Percentiles rank a stretch among this genome's conserved stretches.
These are phyloP conservation scores for Epinotia brunnichana DNA, from an alignment of 2,888 invertebrate species.

Conservation along the genomic window DNA sequence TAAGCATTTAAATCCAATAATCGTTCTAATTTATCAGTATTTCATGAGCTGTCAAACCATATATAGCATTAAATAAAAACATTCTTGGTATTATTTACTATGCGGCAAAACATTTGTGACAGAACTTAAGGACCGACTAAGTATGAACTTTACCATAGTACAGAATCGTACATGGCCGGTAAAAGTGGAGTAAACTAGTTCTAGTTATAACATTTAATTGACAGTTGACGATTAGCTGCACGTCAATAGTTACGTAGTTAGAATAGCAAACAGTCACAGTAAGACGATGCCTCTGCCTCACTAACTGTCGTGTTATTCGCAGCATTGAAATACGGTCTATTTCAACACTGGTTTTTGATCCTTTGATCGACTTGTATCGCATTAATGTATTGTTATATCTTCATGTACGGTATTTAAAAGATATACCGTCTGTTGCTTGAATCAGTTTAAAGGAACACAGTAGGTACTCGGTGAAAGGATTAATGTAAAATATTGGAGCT, in stretches of 20 bases:
- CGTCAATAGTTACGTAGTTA: constrained; percentile 49
- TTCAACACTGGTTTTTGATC: not conserved
- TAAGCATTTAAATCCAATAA: too few relatives aligned
- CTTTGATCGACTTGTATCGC: constrained; percentile 1
- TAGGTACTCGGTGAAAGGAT: not conserved
- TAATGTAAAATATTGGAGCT: constrained; percentile 13
- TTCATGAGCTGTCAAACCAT: too few relatives aligned
- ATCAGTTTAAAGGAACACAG: too few relatives aligned
- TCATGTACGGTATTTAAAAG: not conserved
- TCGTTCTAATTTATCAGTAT: too few relatives aligned
- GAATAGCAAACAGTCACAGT: constrained; percentile 52
- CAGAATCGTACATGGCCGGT: constrained; percentile 24
- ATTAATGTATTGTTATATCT: not conserved
- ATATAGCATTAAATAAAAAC: too few relatives aligned
- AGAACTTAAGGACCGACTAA: too few relatives aligned
- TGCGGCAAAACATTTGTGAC: too few relatives aligned
- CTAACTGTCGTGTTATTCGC: constrained; percentile 21
- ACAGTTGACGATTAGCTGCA: constrained; percentile 48
- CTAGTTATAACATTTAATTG: constrained; percentile 44
- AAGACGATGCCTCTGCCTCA: constrained; percentile 57
- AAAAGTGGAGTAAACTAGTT: constrained; percentile 17
- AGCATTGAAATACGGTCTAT: constrained; percentile 1
- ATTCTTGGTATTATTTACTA: too few relatives aligned
- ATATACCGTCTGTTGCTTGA: not conserved
- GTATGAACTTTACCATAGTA: constrained; percentile 12